Conservation (phyloP, 2,797 vertebrate genomes). For the Anabas testudineus region DNA sequence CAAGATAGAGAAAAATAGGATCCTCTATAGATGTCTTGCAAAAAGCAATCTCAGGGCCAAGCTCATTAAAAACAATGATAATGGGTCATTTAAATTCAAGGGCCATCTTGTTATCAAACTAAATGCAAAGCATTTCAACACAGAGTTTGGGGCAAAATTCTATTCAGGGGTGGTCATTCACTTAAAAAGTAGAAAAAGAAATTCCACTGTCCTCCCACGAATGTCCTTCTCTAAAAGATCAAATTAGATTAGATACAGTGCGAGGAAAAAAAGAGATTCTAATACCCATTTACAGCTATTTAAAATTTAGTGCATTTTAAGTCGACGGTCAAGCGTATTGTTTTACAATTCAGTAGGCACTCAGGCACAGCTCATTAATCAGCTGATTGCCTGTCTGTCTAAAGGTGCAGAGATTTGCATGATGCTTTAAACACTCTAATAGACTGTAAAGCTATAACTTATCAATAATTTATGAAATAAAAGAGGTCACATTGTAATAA, state of each 20-base stretch:
- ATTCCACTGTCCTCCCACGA: constrained; percentile 24
- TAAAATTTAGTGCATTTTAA: constrained; percentile 61
- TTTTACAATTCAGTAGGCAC: constrained; percentile 61
- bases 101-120: constrained; percentile 79
- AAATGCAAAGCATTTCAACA: constrained; percentile 53
- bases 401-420: constrained; percentile 56
- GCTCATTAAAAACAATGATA: constrained; percentile 83
- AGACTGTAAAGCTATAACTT: constrained; percentile 33
- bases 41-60: constrained; percentile 68
- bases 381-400: constrained; percentile 59
- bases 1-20: constrained; percentile 67
- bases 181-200: constrained; percentile 45
- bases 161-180: constrained; percentile 56
- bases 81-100: constrained; percentile 84
- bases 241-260: constrained; percentile 47
- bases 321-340: constrained; percentile 56
- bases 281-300: constrained; percentile 56
- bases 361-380: constrained; percentile 68
- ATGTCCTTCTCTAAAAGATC: constrained; percentile 39
- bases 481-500: constrained; percentile 53
- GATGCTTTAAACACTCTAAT: constrained; percentile 50
- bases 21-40: constrained; percentile 58
- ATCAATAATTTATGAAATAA: constrained; percentile 56
- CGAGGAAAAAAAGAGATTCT: constrained; percentile 34
- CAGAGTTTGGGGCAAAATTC: constrained; percentile 55